A percentile compares a stretch with the other conserved stretches of the same genome.
phyloP scores from a whole-genome alignment of 2,797 vertebrate species.

The Melanotaenia parkinsoni region DNA sequence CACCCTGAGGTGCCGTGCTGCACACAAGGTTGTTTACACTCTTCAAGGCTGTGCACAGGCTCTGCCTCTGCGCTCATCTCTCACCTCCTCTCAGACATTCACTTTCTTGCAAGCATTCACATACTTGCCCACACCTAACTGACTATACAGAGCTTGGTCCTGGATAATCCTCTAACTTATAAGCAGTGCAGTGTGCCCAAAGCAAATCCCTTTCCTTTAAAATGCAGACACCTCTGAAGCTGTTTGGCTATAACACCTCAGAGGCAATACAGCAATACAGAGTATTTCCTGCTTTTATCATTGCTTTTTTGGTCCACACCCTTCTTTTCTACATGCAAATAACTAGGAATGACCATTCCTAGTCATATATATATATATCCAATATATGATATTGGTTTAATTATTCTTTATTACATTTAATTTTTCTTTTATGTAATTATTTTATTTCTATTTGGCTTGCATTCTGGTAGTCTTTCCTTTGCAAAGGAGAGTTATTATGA shows the following conservation, averaged over 20 bases:
- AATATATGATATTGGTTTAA: too few species aligned
- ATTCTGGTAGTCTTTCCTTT: too few species aligned
- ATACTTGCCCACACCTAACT: constrained; percentile 58
- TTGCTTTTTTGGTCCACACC: background rate
- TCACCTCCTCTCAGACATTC: constrained; percentile 51
- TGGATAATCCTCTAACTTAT: constrained; percentile 72
- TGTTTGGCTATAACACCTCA: constrained; percentile 55
- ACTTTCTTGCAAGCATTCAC: constrained; percentile 54
- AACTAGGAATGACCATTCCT: background rate
- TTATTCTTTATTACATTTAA: too few species aligned
- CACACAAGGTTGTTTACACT: constrained; percentile 77
- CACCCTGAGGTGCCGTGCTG: constrained; percentile 68
- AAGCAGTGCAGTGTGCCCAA: constrained; percentile 55
- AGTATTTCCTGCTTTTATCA: constrained; percentile 23
- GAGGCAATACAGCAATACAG: constrained; percentile 33
- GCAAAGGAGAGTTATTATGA: too few species aligned
- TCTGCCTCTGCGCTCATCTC: constrained; percentile 51
- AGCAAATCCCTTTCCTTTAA: constrained; percentile 63
- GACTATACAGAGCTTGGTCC: constrained; percentile 51
- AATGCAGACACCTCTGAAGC: constrained; percentile 64
- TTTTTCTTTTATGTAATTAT: too few species aligned
- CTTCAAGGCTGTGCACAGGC: constrained; percentile 58
- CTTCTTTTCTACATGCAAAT: constrained; percentile 7
- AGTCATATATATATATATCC: too few species aligned
- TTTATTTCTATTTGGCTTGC: too few species aligned